Evolutionary conservation across 2,797 vertebrate species (phyloP), one percentile per base, ranked within the genome.

Genomic region (Urosaurus nigricauda): DNA sequence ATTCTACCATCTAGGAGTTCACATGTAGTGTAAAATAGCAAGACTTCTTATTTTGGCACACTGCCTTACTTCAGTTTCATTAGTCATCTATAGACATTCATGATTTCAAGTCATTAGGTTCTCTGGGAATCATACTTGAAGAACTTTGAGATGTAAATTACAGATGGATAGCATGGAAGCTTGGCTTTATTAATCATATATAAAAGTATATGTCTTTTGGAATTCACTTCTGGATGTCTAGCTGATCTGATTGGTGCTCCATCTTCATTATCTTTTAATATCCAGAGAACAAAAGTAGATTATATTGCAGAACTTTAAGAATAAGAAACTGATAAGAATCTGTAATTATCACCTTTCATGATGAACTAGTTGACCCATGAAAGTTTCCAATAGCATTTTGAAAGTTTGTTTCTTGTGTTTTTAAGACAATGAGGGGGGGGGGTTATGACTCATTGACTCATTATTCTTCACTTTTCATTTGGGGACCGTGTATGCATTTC

Each of bases 11-110:
- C 24, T 85, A 47, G 32, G 63, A 74, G 60, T 74, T 74, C 88
- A 93, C 90, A 87, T 58, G 47, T 63, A 9, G 0, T 84, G 75
- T 56, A 92, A 83, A 88, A 86, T 86, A 87, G 5, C 60, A 79
- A 80, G 40, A 79, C 65, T 81, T 86, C 11, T 68, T 92, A 91
- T 88, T 85, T 47, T 80, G 35, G 17, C 17, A 90, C 68, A 65
- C 4, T 81, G 13, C 40, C 37, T 53, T 29, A 73, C 80, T 86
- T 89, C 37, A 58, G 9, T 65, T 79, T 74, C 16, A 79, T 1
- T 51, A 14, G 21, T 71, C 32, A 63, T 29, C 5, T 0, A 68
- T 70, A 2, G 6, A 0, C 21, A 89, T 82, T n/a, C 81, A 0
- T 79, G 60, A 7, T 4, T 90, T 89, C 40, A n/a, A 87, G n/a